These are phyloP conservation scores for Myotis lucifugus DNA, from an alignment of 2,113 vertebrate genomes.

Conservation along the genomic window DNA sequence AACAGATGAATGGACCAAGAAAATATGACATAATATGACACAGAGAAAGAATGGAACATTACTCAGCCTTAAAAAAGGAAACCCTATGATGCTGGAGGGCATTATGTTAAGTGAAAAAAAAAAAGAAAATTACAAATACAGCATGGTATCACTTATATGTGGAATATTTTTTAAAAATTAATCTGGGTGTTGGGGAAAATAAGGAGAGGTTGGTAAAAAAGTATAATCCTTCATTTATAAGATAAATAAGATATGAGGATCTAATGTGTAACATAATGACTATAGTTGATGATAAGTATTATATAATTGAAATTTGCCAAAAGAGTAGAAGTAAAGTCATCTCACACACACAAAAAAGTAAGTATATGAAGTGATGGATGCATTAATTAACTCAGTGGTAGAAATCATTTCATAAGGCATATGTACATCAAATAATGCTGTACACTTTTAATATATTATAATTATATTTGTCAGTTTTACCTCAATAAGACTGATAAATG, in stretches of 20 bases:
- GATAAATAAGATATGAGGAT: not conserved
- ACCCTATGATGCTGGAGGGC: not conserved
- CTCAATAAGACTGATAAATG: not conserved
- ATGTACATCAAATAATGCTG: not conserved
- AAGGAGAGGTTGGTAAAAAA: not conserved
- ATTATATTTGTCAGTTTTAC: not conserved
- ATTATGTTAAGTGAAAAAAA: not conserved
- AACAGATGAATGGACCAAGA: not conserved
- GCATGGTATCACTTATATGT: not conserved
- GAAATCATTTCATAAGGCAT: not conserved
- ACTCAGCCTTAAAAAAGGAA: not conserved
- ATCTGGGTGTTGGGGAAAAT: not conserved
- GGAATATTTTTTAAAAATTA: not conserved
- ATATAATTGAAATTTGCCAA: not conserved
- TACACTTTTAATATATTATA: not conserved
- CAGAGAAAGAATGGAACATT: not conserved
- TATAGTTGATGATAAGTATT: not conserved
- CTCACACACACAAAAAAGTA: not conserved
- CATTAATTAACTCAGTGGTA: not conserved
- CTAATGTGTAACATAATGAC: not conserved
- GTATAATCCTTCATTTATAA: not conserved
- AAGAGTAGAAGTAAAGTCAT: not conserved
- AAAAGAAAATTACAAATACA: not conserved
- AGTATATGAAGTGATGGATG: not conserved
- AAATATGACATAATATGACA: not conserved